Base-by-base conservation (phyloP, 1,140 invertebrate species). In the Venturia canescens region DNA sequence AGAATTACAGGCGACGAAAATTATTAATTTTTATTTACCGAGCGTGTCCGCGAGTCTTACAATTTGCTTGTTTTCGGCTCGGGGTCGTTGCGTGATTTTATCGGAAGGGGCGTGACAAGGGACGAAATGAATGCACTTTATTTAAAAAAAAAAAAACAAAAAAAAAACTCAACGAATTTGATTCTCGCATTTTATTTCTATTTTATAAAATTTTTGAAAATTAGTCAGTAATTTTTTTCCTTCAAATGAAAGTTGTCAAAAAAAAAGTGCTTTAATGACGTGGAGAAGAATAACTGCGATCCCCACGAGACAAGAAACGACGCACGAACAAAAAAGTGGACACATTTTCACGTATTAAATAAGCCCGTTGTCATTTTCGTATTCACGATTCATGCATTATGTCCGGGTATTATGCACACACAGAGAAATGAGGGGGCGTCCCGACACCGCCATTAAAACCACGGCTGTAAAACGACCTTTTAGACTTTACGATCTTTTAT, bases 381-480 rank as follows among this genome's bases (percentile, higher is more conserved):
- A 84, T 84, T 82, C 83, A 78, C 9, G 16, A 48, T 83, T 85
- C 84, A 83, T 85, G 83, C 80, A 84, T 88, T 88, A 88, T 85
- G 38, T 44, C 38, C 38, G 86, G 85, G 80, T 84, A 86, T 86
- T 80, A 83, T 80, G 79, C 82, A 83, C 79, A 80, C 76, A 76
- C 48, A 50, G 21, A 74, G 50, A 50, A n/a, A 74, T 15, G 21
- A 27, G 23, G 23, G 26, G 60, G 60, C 21, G 21, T n/a, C n/a
- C 60, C 60, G 23, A 53, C 80, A 75, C 83, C 81, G 83, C 84
- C 83, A 83, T 87, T 87, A 87, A 87, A 83, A 82, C 79, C 80
- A 79, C 74, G 81, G 84, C 81, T 88, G 86, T 88, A 87, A 87
- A 88, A 83, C 84, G 80, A 82, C 86, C 84, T 87, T 87, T 87